Evolutionary conservation across 2,113 vertebrate species (phyloP), one percentile per base, ranked within the genome.

Genomic region (Anthoscopus minutus): DNA sequence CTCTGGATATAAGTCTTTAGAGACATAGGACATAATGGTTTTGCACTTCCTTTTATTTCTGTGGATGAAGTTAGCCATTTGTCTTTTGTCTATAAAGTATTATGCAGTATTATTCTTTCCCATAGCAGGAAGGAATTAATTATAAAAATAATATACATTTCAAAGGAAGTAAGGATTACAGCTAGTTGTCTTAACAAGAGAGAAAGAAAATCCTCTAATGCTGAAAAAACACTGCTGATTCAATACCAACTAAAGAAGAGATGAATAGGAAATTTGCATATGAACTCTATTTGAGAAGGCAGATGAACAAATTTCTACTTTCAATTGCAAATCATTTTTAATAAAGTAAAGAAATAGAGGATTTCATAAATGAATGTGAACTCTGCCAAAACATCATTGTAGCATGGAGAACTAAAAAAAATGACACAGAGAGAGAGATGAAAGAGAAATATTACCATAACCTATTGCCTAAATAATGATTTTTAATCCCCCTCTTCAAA

Each of bases 391-490:
- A 94, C 44, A 15, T 51, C 54, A 58, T 87, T 79, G 45, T 94
- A 65, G 60, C 24, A 54, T 61, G 28, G 35, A 89, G 33, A 33
- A 85, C 14, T 62, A 89, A 67, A 48, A 83, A n/a, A 20, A 92
- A 74, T 65, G 42, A 57, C 47, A 78, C 7, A 44, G 21, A 88
- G 20, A 81, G 11, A 81, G 22, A 83, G 47, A 92, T 61, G 60
- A 92, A 95, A 89, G 50, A 92, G 50, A 88, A 94, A 58, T 82
- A 76, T 91, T 95, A 71, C 15, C 92, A 87, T 91, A 85, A 89
- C 66, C 42, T 81, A 28, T 72, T 77, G 57, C 47, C 40, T 81
- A 81, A 84, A 79, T 21, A 76, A 53, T 67, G 15, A 48, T 48
- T 84, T 72, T 86, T 86, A 92, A 84, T 93, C 15, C 18, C 47